A percentile compares a stretch with the other conserved stretches of the same genome.
phyloP scores from a whole-genome alignment of 2,113 vertebrate species.

The Myiozetetes cayanensis region DNA sequence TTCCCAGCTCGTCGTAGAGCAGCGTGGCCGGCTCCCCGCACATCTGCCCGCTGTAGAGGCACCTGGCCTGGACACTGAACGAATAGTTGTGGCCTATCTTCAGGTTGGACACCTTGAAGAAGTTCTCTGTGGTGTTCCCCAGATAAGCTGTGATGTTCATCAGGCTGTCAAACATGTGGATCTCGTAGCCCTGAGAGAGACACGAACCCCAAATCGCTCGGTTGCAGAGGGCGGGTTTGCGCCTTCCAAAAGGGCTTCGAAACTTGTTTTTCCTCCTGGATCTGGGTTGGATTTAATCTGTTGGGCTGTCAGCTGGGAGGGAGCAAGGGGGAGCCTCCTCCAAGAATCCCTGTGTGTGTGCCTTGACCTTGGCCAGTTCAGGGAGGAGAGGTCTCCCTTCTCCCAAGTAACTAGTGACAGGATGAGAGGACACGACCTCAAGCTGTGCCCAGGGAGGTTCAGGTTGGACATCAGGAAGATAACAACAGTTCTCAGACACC shows the following conservation, averaged over 20 bases:
- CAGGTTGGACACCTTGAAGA: slow-evolving; percentile 89
- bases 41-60: slow-evolving; percentile 86
- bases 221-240: background rate
- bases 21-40: slow-evolving; percentile 89
- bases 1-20: slow-evolving; percentile 82
- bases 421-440: background rate
- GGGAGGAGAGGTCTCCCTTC: background rate
- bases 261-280: background rate
- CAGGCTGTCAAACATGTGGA: slow-evolving; percentile 87
- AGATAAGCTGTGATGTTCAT: slow-evolving; percentile 84
- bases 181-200: slow-evolving; percentile 87
- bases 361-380: background rate
- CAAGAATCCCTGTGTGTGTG: background rate
- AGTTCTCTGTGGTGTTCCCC: slow-evolving; percentile 94
- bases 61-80: slow-evolving; percentile 88
- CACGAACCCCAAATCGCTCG: background rate
- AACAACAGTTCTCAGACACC: background rate
- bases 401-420: background rate
- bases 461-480: background rate
- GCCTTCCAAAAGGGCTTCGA: background rate
- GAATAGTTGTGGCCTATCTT: slow-evolving; percentile 92
- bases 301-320: background rate
- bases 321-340: background rate
- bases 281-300: background rate
- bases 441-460: background rate